Conservation (phyloP, 2,113 vertebrate species). For the Pyrgilauda ruficollis region DNA sequence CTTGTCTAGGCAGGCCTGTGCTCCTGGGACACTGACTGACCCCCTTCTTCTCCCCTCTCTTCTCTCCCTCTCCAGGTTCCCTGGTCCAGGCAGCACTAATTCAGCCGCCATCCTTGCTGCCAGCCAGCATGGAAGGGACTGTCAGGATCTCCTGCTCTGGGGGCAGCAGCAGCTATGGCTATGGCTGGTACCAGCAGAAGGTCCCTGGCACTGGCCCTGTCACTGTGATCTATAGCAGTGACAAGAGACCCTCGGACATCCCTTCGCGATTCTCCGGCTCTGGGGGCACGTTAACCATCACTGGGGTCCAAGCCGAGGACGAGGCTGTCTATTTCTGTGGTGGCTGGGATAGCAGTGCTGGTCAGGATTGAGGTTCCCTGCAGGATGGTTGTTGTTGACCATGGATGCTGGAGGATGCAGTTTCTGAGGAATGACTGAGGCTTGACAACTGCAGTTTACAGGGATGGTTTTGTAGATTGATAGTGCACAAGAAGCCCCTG, state of each 20-base stretch:
- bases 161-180: neutral
- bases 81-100: neutral
- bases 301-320: neutral
- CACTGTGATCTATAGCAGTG: neutral
- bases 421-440: neutral
- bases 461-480: neutral
- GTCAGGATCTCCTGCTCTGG: neutral
- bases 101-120: neutral
- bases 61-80: neutral
- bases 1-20: neutral
- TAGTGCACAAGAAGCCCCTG: neutral
- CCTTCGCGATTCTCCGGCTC: neutral
- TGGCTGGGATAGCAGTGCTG: neutral
- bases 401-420: neutral
- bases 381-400: neutral
- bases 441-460: neutral
- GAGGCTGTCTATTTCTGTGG: neutral
- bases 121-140: fast-evolving
- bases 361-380: neutral
- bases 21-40: neutral
- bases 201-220: neutral
- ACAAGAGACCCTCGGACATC: neutral
- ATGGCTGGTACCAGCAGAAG: neutral
- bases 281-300: neutral
- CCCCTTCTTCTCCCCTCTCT: neutral